These are phyloP conservation scores for Branchipolynoe longqiensis DNA, from an alignment of 2,888 invertebrate genomes.

Conservation along the genomic window DNA sequence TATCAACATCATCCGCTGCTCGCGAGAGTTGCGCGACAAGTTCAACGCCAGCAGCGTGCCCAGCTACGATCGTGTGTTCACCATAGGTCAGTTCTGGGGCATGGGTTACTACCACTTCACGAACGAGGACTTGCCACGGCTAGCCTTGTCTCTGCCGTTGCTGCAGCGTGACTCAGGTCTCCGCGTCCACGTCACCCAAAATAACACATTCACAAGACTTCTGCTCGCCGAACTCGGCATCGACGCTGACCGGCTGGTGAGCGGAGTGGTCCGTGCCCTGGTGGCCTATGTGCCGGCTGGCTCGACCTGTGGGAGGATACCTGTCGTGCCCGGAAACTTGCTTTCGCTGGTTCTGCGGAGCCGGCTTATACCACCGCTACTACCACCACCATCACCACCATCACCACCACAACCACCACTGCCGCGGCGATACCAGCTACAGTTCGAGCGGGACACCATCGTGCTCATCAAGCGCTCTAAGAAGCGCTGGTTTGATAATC, in stretches of 20 bases:
- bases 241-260: background rate
- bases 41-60: background rate
- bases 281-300: constrained; percentile 30
- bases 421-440: background rate
- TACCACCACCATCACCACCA: too few relatives aligned
- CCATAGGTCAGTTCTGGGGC: constrained; percentile 60
- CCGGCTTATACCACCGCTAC: too few relatives aligned
- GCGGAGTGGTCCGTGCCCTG: background rate
- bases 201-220: background rate
- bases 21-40: background rate
- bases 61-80: constrained; percentile 56
- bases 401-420: too few relatives aligned
- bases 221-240: constrained; percentile 16
- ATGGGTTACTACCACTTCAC: constrained; percentile 45
- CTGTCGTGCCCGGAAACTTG: background rate
- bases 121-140: constrained; percentile 60
- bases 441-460: background rate
- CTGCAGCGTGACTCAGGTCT: constrained; percentile 46
- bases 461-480: constrained; percentile 37
- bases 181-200: constrained; percentile 37
- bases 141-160: constrained; percentile 52
- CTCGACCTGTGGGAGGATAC: constrained; percentile 1
- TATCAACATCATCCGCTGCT: background rate
- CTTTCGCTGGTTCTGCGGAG: background rate
- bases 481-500: constrained; percentile 28